Percentiles rank a stretch among this genome's conserved stretches.
phyloP scores from a whole-genome alignment of 2,888 invertebrate genomes.

The Malacosoma neustria region DNA sequence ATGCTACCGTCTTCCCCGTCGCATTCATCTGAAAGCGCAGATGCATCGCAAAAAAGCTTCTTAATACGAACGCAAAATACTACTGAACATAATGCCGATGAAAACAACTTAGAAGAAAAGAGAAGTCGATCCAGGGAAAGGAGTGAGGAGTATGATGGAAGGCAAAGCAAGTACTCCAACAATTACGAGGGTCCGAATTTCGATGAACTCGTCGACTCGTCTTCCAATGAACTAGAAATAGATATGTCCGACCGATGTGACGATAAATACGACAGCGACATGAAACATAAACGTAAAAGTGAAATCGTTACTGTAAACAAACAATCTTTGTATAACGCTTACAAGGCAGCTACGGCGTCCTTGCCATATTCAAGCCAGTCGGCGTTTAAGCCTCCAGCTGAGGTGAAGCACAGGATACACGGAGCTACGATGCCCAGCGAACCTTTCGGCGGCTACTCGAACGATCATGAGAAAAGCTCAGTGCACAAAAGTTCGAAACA shows the following conservation, averaged over 20 bases:
- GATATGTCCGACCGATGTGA: constrained; percentile 83
- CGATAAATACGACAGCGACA: constrained; percentile 77
- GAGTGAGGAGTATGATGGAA: constrained; percentile 54
- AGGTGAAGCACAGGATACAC: constrained; percentile 73
- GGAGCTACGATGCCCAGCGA: constrained; percentile 73
- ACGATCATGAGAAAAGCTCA: constrained; percentile 59
- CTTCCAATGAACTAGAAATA: constrained; percentile 85
- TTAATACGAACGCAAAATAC: constrained; percentile 45
- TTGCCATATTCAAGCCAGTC: constrained; percentile 84
- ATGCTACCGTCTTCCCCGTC: constrained; percentile 80
- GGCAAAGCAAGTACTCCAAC: constrained; percentile 66
- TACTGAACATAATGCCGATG: constrained; percentile 34
- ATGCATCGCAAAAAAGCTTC: constrained; percentile 80
- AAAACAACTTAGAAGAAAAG: constrained; percentile 34
- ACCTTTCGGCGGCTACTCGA: constrained; percentile 83
- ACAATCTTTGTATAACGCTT: constrained; percentile 71
- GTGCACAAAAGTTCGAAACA: constrained; percentile 79
- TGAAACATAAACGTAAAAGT: constrained; percentile 60
- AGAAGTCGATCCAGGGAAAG: constrained; percentile 40
- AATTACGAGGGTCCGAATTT: constrained; percentile 84
- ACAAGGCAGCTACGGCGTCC: constrained; percentile 70
- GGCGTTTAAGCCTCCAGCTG: constrained; percentile 85
- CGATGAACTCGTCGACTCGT: constrained; percentile 84
- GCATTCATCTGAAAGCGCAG: constrained; percentile 75
- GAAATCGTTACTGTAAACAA: constrained; percentile 67